Evolutionary conservation across 37 sponge, comb jelly and placozoan genomes (phyloP), one percentile per base, ranked within the genome.

Genomic region (Aplysina aerophoba): DNA sequence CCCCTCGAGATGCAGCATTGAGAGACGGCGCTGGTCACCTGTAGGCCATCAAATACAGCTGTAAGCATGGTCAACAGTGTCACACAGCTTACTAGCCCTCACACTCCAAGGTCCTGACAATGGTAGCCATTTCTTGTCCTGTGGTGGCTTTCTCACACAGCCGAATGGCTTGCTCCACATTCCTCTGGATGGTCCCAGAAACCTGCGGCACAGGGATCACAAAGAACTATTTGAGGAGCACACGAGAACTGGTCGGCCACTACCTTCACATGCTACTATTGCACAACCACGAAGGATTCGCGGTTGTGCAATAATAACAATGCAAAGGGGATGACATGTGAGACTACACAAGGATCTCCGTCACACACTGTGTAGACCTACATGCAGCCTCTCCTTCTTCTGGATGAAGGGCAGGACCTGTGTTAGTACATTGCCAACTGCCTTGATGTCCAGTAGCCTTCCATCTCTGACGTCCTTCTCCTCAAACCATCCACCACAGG

Each of bases 381-480:
- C 78, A 75, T 75, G 78, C 6, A 75, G 22, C 3, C 41, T 50
- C 44, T 36, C 24, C 1, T 2, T 41, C n/a, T 75, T 54, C 50
- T 8, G 50, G 40, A 75, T 39, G 53, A 19, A 2, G 5, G 78
- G 78, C n/a, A 75, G 21, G 22, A 75, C 53, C 37, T 75, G 54
- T 3, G 16, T 53, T 36, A 75, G 78, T 1, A 79, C 63, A 37
- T 36, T 22, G 5, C 77, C 82, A 58, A 50, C 53, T 0, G 41
- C 19, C 77, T 27, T 31, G 28, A 73, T 28, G 36, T 67, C 65
- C 38, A 56, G 59, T 59, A 55, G 55, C 27, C 28, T 28, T 22
- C 54, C 53, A 33, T 38, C 61, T 82, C 31, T 85, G 14, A 28
- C 73, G 4, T 34, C 85, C 1, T 84, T 61, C 14, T n/a, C 84